These are phyloP conservation scores for Myzus persicae DNA, from an alignment of 1,140 invertebrate species.

Conservation along the genomic window DNA sequence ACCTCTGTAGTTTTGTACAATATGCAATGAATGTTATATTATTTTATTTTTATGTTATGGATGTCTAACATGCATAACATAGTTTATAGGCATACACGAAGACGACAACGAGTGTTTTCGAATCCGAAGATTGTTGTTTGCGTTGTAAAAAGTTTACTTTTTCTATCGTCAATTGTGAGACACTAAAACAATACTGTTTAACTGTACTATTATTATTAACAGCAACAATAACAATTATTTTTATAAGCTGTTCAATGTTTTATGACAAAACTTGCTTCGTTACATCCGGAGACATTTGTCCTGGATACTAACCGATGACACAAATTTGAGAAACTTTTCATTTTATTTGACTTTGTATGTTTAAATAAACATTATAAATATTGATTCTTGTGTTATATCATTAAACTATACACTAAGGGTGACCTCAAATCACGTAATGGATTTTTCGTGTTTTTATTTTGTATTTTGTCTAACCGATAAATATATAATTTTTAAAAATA, in stretches of 20 bases:
- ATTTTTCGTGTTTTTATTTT: conserved; percentile 29
- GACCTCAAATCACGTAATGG: conserved; percentile 23
- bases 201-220: background rate
- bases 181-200: background rate
- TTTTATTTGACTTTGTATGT: background rate
- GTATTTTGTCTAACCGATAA: conserved; percentile 3
- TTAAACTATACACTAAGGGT: background rate
- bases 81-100: background rate
- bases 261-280: background rate
- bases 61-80: too few species aligned
- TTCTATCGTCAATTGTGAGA: background rate
- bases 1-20: too few species aligned
- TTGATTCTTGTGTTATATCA: conserved; percentile 8
- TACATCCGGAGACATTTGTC: background rate
- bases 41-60: too few species aligned
- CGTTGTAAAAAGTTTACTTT: background rate
- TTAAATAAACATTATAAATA: conserved; percentile 19
- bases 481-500: background rate
- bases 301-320: background rate
- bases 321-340: background rate
- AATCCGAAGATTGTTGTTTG: background rate
- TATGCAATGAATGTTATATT: too few species aligned
- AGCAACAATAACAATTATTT: background rate
- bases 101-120: background rate
- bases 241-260: background rate